Percentiles rank a stretch among this genome's conserved stretches.
Conservation (phyloP, 2,888 invertebrate genomes). For the Brachyopa scutellaris region DNA sequence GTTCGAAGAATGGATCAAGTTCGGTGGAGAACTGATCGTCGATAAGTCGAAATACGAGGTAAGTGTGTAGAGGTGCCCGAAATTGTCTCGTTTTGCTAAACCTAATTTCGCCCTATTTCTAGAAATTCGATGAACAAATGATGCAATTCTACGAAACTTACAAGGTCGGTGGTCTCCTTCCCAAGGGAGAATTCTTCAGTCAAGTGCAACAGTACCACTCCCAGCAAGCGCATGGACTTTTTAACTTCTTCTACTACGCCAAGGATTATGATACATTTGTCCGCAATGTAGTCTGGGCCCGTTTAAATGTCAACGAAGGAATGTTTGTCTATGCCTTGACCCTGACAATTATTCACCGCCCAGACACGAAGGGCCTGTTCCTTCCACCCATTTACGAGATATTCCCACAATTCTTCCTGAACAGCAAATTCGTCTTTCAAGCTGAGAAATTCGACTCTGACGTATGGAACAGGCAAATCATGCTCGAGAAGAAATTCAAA, state of each 20-base stretch:
- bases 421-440: constrained; percentile 86
- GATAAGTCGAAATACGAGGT: constrained; percentile 76
- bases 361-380: constrained; percentile 85
- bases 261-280: constrained; percentile 88
- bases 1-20: constrained; percentile 78
- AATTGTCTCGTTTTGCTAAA: constrained; percentile 76
- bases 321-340: constrained; percentile 86
- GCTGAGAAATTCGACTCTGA: constrained; percentile 84
- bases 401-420: constrained; percentile 88
- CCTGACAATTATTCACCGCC: constrained; percentile 85
- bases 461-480: constrained; percentile 81
- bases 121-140: constrained; percentile 76
- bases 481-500: constrained; percentile 78
- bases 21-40: constrained; percentile 73
- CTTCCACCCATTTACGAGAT: constrained; percentile 89
- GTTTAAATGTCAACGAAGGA: constrained; percentile 86
- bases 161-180: constrained; percentile 82
- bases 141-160: constrained; percentile 77
- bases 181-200: constrained; percentile 83
- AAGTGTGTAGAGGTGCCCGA: constrained; percentile 43
- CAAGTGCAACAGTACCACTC: constrained; percentile 82
- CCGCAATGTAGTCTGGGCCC: constrained; percentile 87
- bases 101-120: constrained; percentile 58
- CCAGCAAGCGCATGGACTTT: constrained; percentile 85
- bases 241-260: constrained; percentile 87